Base-by-base conservation (phyloP, 2,888 invertebrate genomes). In the Parascotia fuliginaria region DNA sequence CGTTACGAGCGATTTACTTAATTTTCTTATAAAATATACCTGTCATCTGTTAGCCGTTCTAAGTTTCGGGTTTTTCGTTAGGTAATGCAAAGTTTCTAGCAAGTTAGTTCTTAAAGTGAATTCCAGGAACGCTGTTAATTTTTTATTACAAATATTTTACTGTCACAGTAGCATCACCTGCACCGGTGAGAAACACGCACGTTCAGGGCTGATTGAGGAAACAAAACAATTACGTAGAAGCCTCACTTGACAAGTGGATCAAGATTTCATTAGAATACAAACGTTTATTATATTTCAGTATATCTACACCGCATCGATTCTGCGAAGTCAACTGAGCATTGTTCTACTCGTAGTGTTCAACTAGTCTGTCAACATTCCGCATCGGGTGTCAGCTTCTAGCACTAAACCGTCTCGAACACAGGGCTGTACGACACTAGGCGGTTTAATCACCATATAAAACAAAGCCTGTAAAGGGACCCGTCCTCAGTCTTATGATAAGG, bases 341-440 rank as follows among this genome's bases (percentile, higher is more conserved):
- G 78, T 79, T 80, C 79, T 77, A 78, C n/a, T n/a, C n/a, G n/a
- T n/a, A n/a, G 72, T 58, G 62, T 68, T 79, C 67, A 67, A 76
- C 78, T 79, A 73, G 80, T 79, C 75, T 75, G 77, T 82, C 79
- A 77, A 79, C 80, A 82, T 81, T 78, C 78, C 79, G 54, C 60
- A 56, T 71, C 75, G 67, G 68, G 68, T 78, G 75, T 75, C 79
- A 75, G 65, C 66, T 52, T 27, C 71, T 43, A 60, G 56, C 55
- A 59, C 70, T 66, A 70, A 70, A 69, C 68, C 66, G 70, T 58
- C 69, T 46, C 49, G 65, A 61, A 69, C 67, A 69, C 65, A 62
- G 63, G 63, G 65, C 45, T 22, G 32, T 28, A 52, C 57, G 44
- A 24, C 7, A 39, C 37, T 41, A 44, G 62, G 56, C 55, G 56